Percentiles rank a stretch among this genome's conserved stretches.
These are phyloP conservation scores for Pocillopora verrucosa DNA, from an alignment of 64 coral and sea anemone species.

Conservation along the genomic window DNA sequence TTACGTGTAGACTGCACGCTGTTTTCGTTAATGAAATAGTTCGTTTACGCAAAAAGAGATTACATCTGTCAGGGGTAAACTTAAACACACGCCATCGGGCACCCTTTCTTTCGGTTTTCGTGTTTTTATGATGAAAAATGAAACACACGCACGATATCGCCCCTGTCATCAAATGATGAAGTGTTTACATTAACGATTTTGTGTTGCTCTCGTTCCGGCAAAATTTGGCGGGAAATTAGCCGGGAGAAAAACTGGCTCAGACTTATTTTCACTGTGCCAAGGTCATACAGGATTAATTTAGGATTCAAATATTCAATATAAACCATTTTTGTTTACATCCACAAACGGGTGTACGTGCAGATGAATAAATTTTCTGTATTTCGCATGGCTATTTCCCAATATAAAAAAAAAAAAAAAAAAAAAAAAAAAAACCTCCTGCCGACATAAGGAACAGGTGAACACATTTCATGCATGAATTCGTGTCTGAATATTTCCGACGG, in stretches of 20 bases:
- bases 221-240: too few relatives aligned
- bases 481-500: neutral
- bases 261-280: neutral
- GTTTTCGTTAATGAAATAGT: neutral
- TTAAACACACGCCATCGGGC: neutral
- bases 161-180: neutral
- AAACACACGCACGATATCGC: neutral
- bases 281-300: neutral
- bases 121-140: neutral
- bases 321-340: neutral
- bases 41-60: neutral
- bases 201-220: too few relatives aligned
- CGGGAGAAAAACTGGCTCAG: neutral
- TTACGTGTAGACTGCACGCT: neutral
- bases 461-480: neutral
- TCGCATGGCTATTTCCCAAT: neutral
- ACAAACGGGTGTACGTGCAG: neutral
- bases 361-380: neutral
- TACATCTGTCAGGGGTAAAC: neutral
- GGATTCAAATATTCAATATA: neutral
- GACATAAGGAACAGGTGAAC: neutral
- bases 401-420: neutral
- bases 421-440: neutral
- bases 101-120: neutral
- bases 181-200: neutral